These are phyloP conservation scores for Psix sp. DNA, from an alignment of 1,140 invertebrate species.

Conservation along the genomic window DNA sequence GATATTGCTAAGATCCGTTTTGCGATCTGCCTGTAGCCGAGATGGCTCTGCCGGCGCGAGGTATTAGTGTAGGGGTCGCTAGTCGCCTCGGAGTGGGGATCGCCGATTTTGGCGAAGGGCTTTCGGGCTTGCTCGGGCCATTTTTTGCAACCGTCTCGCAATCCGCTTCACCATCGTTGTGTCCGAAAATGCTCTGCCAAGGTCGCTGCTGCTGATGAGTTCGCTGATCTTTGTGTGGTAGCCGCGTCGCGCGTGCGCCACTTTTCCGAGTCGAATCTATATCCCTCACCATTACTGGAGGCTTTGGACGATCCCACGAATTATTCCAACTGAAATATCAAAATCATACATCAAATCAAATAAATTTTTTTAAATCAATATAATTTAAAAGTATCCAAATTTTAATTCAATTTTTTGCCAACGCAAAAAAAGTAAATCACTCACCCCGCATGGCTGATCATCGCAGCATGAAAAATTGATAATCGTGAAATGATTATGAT, in stretches of 20 bases:
- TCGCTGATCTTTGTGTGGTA: slow-evolving; percentile 59
- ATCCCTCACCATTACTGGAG: slow-evolving; percentile 60
- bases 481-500: slow-evolving; percentile 72
- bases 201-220: slow-evolving; percentile 9
- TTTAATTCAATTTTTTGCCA: no score
- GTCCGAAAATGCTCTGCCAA: slow-evolving; percentile 46
- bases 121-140: slow-evolving; percentile 22
- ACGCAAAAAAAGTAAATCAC: no score
- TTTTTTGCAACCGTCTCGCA: slow-evolving; percentile 17
- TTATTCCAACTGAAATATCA: slow-evolving; percentile 71
- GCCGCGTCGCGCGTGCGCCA: slow-evolving; percentile 57
- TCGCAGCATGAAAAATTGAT: slow-evolving; percentile 75
- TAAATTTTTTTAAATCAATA: not conserved
- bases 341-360: not conserved
- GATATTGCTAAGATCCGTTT: slow-evolving; percentile 29
- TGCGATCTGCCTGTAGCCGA: slow-evolving; percentile 63
- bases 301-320: slow-evolving; percentile 64
- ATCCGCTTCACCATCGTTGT: slow-evolving; percentile 27
- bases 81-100: slow-evolving; percentile 69
- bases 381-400: no score
- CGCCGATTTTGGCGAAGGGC: slow-evolving; percentile 59
- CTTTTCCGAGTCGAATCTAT: slow-evolving; percentile 59
- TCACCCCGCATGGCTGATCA: slow-evolving; percentile 74
- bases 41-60: slow-evolving; percentile 60
- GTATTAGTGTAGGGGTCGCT: slow-evolving; percentile 62